A percentile compares a stretch with the other conserved stretches of the same genome.
Evolutionary conservation across 2,888 invertebrate genomes (phyloP).

Genomic region (Thalpophila matura): DNA sequence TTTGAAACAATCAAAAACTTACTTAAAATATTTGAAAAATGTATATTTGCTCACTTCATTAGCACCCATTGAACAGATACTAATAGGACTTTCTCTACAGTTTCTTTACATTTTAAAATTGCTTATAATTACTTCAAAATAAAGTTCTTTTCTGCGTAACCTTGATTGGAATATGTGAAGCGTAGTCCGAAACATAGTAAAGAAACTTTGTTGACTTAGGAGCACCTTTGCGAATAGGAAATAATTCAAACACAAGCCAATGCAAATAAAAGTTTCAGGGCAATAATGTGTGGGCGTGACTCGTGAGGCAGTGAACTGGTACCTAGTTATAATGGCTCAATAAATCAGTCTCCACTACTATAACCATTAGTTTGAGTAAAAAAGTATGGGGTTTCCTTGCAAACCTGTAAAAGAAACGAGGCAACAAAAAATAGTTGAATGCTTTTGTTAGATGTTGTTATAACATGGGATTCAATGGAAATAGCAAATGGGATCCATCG

Average conservation of each 20-base stretch:
- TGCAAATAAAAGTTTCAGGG: constrained; percentile 51
- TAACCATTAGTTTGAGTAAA: constrained; percentile 13
- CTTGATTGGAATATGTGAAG: constrained; percentile 4
- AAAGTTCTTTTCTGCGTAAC: constrained; percentile 11
- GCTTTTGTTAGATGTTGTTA: no score
- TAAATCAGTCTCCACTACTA: constrained; percentile 34
- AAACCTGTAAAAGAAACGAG: neutral
- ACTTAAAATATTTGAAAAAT: constrained; percentile 30
- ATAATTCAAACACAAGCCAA: constrained; percentile 49
- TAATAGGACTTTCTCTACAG: constrained; percentile 28
- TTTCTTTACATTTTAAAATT: neutral
- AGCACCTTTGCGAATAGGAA: constrained; percentile 48
- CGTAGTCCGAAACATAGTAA: constrained; percentile 31
- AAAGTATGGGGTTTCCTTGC: neutral
- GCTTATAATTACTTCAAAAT: neutral
- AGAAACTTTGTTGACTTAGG: constrained; percentile 58
- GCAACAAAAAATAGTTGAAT: neutral
- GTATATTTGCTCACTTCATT: constrained; percentile 38
- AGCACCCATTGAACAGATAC: constrained; percentile 24
- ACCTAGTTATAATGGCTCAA: constrained; percentile 7
- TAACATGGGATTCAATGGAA: no score
- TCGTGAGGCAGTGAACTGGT: constrained; percentile 14
- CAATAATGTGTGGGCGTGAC: constrained; percentile 17
- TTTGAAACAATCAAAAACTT: constrained; percentile 23
- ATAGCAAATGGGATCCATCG: no score